A percentile compares a stretch with the other conserved stretches of the same genome.
Conservation (phyloP, 2,113 vertebrate species). For the Amblyornis subalaris region DNA sequence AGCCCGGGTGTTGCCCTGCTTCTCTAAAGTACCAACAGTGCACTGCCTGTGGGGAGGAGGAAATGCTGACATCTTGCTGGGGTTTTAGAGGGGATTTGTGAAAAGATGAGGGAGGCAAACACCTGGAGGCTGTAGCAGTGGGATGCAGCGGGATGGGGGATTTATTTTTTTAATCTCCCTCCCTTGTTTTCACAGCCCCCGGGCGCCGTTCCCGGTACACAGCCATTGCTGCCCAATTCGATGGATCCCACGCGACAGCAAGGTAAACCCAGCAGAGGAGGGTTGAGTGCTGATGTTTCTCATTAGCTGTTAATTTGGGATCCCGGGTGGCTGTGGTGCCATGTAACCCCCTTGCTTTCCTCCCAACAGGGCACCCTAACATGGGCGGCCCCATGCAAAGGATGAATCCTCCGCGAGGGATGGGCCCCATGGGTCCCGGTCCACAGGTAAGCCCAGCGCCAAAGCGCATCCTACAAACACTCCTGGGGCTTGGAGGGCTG, state of each 20-base stretch:
- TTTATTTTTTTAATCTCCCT: neutral
- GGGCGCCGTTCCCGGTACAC: conserved; percentile 92
- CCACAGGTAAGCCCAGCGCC: conserved; percentile 84
- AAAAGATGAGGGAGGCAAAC: neutral
- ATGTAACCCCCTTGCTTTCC: neutral
- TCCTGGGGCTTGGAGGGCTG: neutral
- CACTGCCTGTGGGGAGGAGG: accelerated
- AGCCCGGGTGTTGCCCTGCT: neutral
- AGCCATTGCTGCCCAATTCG: conserved; percentile 93
- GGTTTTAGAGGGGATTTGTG: neutral
- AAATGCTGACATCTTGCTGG: accelerated
- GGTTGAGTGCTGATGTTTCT: accelerated
- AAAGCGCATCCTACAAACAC: neutral
- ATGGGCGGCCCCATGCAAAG: conserved; percentile 96
- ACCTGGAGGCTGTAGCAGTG: neutral
- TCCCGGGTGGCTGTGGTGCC: neutral
- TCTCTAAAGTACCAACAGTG: neutral
- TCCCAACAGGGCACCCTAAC: conserved; percentile 84
- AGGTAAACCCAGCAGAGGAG: conserved; percentile 70
- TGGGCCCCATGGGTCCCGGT: conserved; percentile 96
- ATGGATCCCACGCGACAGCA: conserved; percentile 98
- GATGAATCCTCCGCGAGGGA: conserved; percentile 96
- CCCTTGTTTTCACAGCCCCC: conserved; percentile 80
- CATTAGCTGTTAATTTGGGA: neutral
- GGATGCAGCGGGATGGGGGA: neutral